Base-by-base conservation (phyloP, 2,888 invertebrate species). In the Tigriopus californicus region DNA sequence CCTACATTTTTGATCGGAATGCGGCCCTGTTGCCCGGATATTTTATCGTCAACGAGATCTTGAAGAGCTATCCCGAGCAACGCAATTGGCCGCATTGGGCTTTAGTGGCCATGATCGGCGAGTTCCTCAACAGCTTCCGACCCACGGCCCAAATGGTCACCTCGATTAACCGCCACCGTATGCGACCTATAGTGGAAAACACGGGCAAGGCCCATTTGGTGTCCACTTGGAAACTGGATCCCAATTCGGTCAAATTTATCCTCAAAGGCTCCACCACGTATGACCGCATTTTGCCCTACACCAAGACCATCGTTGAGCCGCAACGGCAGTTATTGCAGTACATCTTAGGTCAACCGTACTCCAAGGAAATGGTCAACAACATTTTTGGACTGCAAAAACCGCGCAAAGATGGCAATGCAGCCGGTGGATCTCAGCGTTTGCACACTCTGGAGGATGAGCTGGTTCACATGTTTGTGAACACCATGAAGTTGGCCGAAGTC, bases 101-200 rank as follows among this genome's bases (percentile, higher is more conserved):
- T 77, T 73, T 95, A 49, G 85, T 90, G 41, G 80, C 82, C 67
- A 72, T 91, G 25, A 77, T 95, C 68, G 83, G 88, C 2, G 81
- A 81, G 68, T 91, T 91, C 71, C 84, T 92, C 3, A 89, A 92
- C 69, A 89, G 89, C 72, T 95, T 95, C 71, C 80, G 88, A 63
- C 82, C 85, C 13, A 85, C 88, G 62, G 92, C 94, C 0, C 92
- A 95, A 75, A 94, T 95, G 88, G 87, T 94, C 0, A 86, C 92
- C 0, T 86, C 92, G 60, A 82, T 87, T 64, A 89, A 89, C 0
- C 85, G 91, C 66, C 80, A 87, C 0, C 82, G 85, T 68, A 85
- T 95, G 83, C 72, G 91, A 56, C 95, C 95, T 0, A 86, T 95
- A 15, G 90, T 94, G 0, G 92, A 94, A 66, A 88, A 90, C 69